Evolutionary conservation across 2,888 invertebrate species (phyloP).

Genomic region (Epinotia demarniana): DNA sequence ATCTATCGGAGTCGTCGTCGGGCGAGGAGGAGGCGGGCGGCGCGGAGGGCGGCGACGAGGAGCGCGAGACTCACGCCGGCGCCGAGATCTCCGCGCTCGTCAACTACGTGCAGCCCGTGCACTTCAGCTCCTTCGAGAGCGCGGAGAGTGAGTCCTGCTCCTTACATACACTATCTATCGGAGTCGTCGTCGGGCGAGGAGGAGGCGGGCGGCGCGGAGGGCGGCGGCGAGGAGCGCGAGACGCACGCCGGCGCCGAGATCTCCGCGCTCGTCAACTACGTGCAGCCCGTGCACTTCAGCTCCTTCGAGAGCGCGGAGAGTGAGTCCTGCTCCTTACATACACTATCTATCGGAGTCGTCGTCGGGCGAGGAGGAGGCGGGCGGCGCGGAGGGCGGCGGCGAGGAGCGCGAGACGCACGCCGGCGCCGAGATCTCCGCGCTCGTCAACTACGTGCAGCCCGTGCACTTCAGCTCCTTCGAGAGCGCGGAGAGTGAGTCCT

Average conservation of each 20-base stretch:
- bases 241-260: constrained; percentile 98
- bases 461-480: constrained; percentile 98
- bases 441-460: constrained; percentile 99
- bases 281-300: constrained; percentile 98
- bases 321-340: no score
- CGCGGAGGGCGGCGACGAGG: constrained; percentile 56
- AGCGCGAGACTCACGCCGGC: constrained; percentile 96
- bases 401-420: constrained; percentile 94
- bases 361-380: constrained; percentile 86
- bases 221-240: constrained; percentile 85
- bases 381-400: constrained; percentile 50
- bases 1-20: constrained; percentile 90
- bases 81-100: constrained; percentile 98
- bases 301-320: constrained; percentile 98
- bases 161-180: no score
- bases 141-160: constrained; percentile 91
- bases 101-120: constrained; percentile 98
- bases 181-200: constrained; percentile 90
- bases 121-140: constrained; percentile 97
- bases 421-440: constrained; percentile 96
- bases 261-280: constrained; percentile 98
- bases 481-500: constrained; percentile 92
- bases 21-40: constrained; percentile 81
- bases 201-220: constrained; percentile 48
- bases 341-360: constrained; percentile 90